Evolutionary conservation across 2,888 invertebrate genomes (phyloP), one percentile per base, ranked within the genome.

Genomic region (Ariolimax columbianus): DNA sequence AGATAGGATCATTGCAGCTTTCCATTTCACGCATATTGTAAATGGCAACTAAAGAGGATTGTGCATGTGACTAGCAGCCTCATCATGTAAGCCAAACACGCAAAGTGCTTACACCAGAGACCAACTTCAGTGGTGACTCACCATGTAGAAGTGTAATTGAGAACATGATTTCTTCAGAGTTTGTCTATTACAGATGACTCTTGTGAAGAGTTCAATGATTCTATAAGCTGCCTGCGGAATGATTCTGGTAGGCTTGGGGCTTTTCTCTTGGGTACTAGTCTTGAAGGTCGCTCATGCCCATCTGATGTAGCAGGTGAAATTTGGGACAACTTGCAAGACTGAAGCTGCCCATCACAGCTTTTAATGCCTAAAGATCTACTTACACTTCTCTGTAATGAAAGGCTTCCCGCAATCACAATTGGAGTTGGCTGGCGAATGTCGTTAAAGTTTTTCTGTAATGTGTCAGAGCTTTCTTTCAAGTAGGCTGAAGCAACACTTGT

Each of bases 231-330:
- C 40, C 36, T 78, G 40, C 77, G 38, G 40, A 78, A 19, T n/a
- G 77, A 36, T 11, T 78, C 63, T 63, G 77, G 63, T 63, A 59
- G 63, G n/a, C 9, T 26, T 23, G 77, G 77, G 14, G 59, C 59
- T n/a, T 38, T 36, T 78, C 63, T 78, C 38, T 59, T 38, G 19
- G 77, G 38, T 19, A n/a, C 1, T 23, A n/a, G 36, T 63, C 26
- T 38, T n/a, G n/a, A 1, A 26, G 38, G 14, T 78, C 51, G 51
- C 0, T 14, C 33, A 9, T 26, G n/a, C 17, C n/a, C n/a, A 36
- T 75, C 19, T 33, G 51, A 51, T 3, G 30, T 23, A 51, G 51
- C 19, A 47, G 1, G 17, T 17, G 33, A 30, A 30, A 33, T 30
- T 11, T 51, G 75, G 6, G 40, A 19, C 11, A 19, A 23, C 19